Conservation (phyloP, 1,140 invertebrate genomes). For the Whitmania pigra region DNA sequence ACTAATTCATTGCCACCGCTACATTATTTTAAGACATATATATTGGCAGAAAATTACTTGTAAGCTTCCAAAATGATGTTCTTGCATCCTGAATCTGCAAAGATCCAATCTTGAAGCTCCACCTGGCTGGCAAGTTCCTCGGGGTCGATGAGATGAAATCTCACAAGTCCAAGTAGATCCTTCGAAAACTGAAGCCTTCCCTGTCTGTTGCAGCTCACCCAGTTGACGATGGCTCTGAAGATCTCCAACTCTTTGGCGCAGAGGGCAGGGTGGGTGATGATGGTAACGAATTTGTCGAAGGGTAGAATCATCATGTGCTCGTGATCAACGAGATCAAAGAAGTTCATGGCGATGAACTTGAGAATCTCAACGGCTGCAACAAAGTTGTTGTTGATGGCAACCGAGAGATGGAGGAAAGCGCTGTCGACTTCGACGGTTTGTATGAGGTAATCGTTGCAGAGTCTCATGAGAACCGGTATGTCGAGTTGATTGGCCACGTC, state of each 20-base stretch:
- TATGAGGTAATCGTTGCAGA: slow-evolving; percentile 22
- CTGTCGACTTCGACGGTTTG: slow-evolving; percentile 22
- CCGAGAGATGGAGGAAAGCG: slow-evolving; percentile 19
- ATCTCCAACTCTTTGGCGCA: slow-evolving; percentile 25
- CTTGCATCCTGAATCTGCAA: slow-evolving; percentile 11
- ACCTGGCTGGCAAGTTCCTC: slow-evolving; percentile 24
- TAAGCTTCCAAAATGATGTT: slow-evolving; percentile 19
- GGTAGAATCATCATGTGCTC: slow-evolving; percentile 19
- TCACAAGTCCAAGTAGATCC: slow-evolving; percentile 20
- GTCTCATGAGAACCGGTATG: slow-evolving; percentile 13
- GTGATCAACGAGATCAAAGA: slow-evolving; percentile 16
- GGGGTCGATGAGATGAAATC: slow-evolving; percentile 24
- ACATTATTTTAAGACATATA: neutral
- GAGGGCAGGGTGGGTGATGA: slow-evolving; percentile 18
- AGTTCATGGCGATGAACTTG: slow-evolving; percentile 10
- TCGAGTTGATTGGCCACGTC: slow-evolving; percentile 22
- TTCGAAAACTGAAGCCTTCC: slow-evolving; percentile 16
- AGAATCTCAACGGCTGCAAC: neutral
- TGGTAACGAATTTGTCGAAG: slow-evolving; percentile 16
- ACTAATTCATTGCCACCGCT: neutral
- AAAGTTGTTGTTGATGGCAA: slow-evolving; percentile 22
- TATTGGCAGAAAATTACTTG: slow-evolving; percentile 12
- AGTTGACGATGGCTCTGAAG: slow-evolving; percentile 23
- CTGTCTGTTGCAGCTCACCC: slow-evolving; percentile 23
- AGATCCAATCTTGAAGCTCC: slow-evolving; percentile 22